A percentile compares a stretch with the other conserved stretches of the same genome.
These are phyloP conservation scores for Enteromius paludinosus DNA, from an alignment of 2,797 vertebrate species.

Conservation along the genomic window DNA sequence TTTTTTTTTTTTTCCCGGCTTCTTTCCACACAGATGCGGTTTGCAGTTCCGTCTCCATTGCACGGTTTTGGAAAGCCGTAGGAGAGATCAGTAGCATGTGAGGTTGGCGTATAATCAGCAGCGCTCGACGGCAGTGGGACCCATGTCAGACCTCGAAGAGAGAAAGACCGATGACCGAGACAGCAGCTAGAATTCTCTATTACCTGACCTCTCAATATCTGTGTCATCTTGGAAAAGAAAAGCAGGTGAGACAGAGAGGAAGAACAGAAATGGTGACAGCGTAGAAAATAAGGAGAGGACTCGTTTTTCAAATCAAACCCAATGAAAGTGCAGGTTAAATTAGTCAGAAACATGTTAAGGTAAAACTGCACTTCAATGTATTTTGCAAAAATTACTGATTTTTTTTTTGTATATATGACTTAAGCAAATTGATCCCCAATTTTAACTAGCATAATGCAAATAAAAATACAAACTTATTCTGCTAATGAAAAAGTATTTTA, in stretches of 20 bases:
- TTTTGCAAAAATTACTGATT: neutral
- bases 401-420: neutral
- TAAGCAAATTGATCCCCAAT: neutral
- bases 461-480: neutral
- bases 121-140: conserved; percentile 52
- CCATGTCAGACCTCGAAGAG: conserved; percentile 41
- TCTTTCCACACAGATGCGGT: conserved; percentile 36
- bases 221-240: neutral
- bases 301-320: neutral
- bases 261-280: neutral
- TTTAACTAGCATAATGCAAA: neutral
- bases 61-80: conserved; percentile 44
- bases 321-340: neutral
- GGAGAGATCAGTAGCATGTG: conserved; percentile 58
- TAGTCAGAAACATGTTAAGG: neutral
- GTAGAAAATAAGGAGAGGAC: neutral
- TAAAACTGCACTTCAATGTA: neutral
- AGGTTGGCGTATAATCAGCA: conserved; percentile 62
- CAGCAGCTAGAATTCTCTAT: neutral
- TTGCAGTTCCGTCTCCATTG: conserved; percentile 54
- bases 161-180: conserved; percentile 3
- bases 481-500: neutral
- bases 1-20: conserved; percentile 1
- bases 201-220: conserved; percentile 29
- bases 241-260: neutral